These are phyloP conservation scores for Gandaritis pyraliata DNA, from an alignment of 2,888 invertebrate species.

Conservation along the genomic window DNA sequence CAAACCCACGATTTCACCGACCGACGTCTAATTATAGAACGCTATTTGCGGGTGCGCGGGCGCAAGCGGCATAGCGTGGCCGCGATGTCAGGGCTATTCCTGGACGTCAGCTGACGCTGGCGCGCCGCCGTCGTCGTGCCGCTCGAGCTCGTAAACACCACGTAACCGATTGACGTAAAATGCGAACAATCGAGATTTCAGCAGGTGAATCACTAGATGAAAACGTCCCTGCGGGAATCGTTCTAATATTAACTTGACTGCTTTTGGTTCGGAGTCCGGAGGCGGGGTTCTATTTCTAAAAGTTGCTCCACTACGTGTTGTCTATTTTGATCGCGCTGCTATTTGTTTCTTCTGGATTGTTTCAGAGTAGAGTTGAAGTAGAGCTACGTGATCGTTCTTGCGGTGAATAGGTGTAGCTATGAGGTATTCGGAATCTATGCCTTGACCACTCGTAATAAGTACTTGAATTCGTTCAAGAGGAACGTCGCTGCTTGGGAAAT, in stretches of 20 bases:
- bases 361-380: slow-evolving; percentile 44
- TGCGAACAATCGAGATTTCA: slow-evolving; percentile 82
- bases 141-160: slow-evolving; percentile 77
- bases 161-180: slow-evolving; percentile 82
- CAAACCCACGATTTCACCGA: slow-evolving; percentile 84
- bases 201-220: slow-evolving; percentile 82
- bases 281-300: slow-evolving; percentile 80
- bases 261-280: slow-evolving; percentile 82
- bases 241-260: slow-evolving; percentile 81
- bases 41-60: slow-evolving; percentile 83
- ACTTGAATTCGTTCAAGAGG: slow-evolving; percentile 19
- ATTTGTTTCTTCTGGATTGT: slow-evolving; percentile 63
- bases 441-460: slow-evolving; percentile 8
- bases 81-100: slow-evolving; percentile 84
- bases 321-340: slow-evolving; percentile 73
- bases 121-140: slow-evolving; percentile 57
- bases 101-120: slow-evolving; percentile 82
- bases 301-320: slow-evolving; percentile 72
- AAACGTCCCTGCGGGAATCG: slow-evolving; percentile 78
- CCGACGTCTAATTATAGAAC: slow-evolving; percentile 81
- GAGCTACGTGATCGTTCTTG: slow-evolving; percentile 37
- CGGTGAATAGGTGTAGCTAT: slow-evolving; percentile 2
- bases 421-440: slow-evolving; percentile 6
- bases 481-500: slow-evolving; percentile 22
- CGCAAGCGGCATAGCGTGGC: slow-evolving; percentile 82